These are phyloP conservation scores for Smutsia gigantea DNA, from an alignment of 2,797 vertebrate genomes.

Conservation along the genomic window DNA sequence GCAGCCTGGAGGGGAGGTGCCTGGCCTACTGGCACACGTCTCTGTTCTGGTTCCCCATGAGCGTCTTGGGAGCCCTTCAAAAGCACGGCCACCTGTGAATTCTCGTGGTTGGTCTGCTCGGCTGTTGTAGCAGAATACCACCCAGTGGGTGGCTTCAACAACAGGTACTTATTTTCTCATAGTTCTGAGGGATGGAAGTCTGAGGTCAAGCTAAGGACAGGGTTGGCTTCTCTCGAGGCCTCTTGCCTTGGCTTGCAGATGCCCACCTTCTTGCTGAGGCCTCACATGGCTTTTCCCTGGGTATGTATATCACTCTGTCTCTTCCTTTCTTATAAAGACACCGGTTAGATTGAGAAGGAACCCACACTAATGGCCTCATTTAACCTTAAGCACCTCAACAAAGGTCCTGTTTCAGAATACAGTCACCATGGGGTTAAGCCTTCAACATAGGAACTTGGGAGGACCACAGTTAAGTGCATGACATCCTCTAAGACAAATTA, in stretches of 20 bases:
- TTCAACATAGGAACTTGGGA: not conserved
- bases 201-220: fast-evolving
- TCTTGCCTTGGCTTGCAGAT: fast-evolving
- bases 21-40: fast-evolving
- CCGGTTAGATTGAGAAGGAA: fast-evolving
- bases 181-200: not conserved
- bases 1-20: not conserved
- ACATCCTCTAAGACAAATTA: not conserved
- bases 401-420: fast-evolving
- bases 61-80: not conserved
- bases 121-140: fast-evolving
- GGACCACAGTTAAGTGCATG: fast-evolving
- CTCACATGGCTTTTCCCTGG: fast-evolving
- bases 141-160: too few species aligned
- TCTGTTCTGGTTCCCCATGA: fast-evolving
- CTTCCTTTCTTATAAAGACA: not conserved
- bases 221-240: not conserved
- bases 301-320: fast-evolving
- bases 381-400: not conserved
- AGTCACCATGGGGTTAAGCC: fast-evolving
- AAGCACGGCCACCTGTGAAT: not conserved
- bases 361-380: not conserved
- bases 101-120: not conserved
- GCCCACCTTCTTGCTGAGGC: fast-evolving
- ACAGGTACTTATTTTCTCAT: fast-evolving